A percentile compares a stretch with the other conserved stretches of the same genome.
phyloP scores from a whole-genome alignment of 2,113 vertebrate genomes.

The Reinhardtius hippoglossoides region DNA sequence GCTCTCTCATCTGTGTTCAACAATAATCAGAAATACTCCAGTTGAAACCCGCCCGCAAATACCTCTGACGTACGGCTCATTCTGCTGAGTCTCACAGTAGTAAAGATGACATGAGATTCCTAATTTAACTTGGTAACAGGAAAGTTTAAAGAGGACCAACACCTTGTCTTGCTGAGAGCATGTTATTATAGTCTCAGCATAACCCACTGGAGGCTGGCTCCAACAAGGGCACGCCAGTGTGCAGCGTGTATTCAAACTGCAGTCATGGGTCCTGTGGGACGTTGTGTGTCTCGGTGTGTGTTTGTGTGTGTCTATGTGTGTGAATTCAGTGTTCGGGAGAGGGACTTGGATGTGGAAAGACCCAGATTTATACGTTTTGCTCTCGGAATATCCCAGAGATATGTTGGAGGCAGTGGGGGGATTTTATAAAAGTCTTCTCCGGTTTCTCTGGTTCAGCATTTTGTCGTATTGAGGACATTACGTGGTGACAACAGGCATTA shows the following conservation, averaged over 20 bases:
- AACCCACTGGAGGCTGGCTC: conserved; percentile 38
- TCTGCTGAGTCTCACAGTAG: conserved; percentile 12
- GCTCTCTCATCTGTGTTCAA: conserved; percentile 43
- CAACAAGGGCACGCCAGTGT: conserved; percentile 32
- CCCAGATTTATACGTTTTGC: conserved; percentile 82
- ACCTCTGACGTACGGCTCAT: conserved; percentile 23
- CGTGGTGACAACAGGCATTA: conserved; percentile 81
- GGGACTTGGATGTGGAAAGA: conserved; percentile 75
- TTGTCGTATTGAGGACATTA: conserved; percentile 80
- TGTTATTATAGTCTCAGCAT: conserved; percentile 58
- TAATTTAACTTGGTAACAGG: conserved; percentile 48
- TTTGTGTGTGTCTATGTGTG: conserved; percentile 49
- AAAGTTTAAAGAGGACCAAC: conserved; percentile 34
- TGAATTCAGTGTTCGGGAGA: conserved; percentile 54
- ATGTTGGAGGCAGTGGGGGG: conserved; percentile 72
- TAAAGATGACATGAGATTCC: conserved; percentile 33
- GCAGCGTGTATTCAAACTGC: conserved; percentile 62
- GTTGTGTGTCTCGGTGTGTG: conserved; percentile 48
- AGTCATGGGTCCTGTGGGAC: conserved; percentile 61
- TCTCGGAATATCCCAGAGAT: conserved; percentile 78
- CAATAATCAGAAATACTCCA: conserved; percentile 40
- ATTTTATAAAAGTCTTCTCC: conserved; percentile 79
- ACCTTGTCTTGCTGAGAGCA: conserved; percentile 46
- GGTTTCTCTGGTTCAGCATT: conserved; percentile 83
- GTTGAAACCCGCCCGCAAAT: conserved; percentile 20